A percentile compares a stretch with the other conserved stretches of the same genome.
Evolutionary conservation across 2,113 vertebrate species (phyloP).

Genomic region (Prolemur simus): DNA sequence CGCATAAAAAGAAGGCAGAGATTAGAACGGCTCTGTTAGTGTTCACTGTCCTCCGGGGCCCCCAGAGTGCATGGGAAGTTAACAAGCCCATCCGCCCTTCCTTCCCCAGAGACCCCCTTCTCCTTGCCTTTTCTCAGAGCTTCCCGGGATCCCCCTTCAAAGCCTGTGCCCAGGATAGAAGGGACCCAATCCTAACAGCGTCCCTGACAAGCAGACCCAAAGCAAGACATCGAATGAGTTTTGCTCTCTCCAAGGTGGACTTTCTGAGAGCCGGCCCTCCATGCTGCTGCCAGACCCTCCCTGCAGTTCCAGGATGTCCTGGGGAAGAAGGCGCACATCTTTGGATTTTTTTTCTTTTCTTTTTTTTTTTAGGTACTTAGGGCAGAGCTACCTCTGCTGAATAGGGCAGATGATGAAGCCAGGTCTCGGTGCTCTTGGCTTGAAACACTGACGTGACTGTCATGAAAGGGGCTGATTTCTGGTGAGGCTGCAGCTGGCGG

Average conservation of each 20-base stretch:
- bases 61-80: fast-evolving
- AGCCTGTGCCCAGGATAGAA: not conserved
- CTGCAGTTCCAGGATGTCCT: not conserved
- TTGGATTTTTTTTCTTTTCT: not conserved
- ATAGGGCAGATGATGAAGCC: not conserved
- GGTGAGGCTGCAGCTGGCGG: not conserved
- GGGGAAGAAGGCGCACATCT: not conserved
- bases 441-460: not conserved
- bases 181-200: too few species aligned
- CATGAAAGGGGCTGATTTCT: too few species aligned
- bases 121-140: not conserved
- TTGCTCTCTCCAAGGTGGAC: too few species aligned
- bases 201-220: too few species aligned
- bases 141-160: fast-evolving
- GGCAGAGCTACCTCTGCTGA: not conserved
- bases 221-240: fast-evolving
- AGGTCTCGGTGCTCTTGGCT: not conserved
- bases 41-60: fast-evolving
- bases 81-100: fast-evolving
- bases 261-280: too few species aligned
- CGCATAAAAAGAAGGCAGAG: not conserved
- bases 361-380: not conserved
- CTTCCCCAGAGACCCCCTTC: not conserved
- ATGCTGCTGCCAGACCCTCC: fast-evolving
- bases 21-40: not conserved